A percentile compares a stretch with the other conserved stretches of the same genome.
Evolutionary conservation across 2,113 vertebrate species (phyloP).

Genomic region (Dicrurus megarhynchus): DNA sequence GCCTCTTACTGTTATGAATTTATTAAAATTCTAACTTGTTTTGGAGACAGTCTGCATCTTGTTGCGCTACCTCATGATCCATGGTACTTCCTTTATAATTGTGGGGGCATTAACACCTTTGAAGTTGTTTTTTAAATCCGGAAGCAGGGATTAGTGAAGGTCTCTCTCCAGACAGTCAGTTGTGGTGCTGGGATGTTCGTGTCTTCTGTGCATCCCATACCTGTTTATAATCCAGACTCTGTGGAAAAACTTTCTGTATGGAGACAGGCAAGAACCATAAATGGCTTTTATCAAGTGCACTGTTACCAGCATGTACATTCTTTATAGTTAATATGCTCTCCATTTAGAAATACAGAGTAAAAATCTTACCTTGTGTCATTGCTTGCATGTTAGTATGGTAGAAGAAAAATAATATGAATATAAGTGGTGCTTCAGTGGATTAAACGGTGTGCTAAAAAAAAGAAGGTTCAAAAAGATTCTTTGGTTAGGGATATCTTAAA

Average conservation of each 20-base stretch:
- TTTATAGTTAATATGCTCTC: not conserved
- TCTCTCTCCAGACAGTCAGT: not conserved
- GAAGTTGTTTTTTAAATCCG: not conserved
- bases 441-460: not conserved
- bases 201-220: not conserved
- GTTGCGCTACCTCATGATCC: not conserved
- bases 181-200: not conserved
- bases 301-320: not conserved
- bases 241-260: not conserved
- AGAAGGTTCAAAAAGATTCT: not conserved
- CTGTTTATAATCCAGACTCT: not conserved
- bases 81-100: constrained; percentile 43
- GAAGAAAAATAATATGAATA: not conserved
- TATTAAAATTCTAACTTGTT: not conserved
- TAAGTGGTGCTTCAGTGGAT: not conserved
- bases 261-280: not conserved
- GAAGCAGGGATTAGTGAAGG: not conserved
- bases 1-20: not conserved
- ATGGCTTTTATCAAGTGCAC: not conserved
- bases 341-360: not conserved
- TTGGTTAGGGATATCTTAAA: not conserved
- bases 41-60: not conserved
- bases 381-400: not conserved
- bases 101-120: not conserved
- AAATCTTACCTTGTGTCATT: not conserved